phyloP scores from a whole-genome alignment of 2,797 vertebrate species.

The Coreius guichenoti region DNA sequence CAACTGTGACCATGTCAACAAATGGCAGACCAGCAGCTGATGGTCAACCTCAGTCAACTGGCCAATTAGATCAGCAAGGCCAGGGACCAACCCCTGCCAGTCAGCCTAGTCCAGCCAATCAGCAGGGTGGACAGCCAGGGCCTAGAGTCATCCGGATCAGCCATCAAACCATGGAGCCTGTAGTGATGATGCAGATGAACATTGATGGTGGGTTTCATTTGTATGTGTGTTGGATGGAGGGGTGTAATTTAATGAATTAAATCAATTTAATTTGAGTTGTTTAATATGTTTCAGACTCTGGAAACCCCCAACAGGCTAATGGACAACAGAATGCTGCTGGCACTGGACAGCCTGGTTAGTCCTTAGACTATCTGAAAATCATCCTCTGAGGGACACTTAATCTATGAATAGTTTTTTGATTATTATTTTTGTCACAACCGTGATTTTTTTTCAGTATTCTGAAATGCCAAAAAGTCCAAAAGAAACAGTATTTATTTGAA shows the following conservation, averaged over 20 bases:
- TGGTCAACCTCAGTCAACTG: conserved; percentile 73
- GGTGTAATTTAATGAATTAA: not conserved
- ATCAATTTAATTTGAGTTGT: not conserved
- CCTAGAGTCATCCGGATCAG: conserved; percentile 92
- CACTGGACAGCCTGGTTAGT: conserved; percentile 75
- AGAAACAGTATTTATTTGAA: not conserved
- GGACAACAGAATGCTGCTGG: conserved; percentile 72
- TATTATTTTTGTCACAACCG: too few species aligned
- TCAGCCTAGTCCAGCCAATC: conserved; percentile 79
- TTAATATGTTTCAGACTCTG: conserved; percentile 67
- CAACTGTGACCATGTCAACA: conserved; percentile 84
- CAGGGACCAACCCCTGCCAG: conserved; percentile 75
- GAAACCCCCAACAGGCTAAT: conserved; percentile 65
- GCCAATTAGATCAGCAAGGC: conserved; percentile 77
- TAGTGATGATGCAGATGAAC: conserved; percentile 98
- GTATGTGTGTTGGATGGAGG: not conserved
- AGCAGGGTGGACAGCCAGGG: conserved; percentile 78
- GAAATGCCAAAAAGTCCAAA: not conserved
- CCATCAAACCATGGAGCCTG: conserved; percentile 90
- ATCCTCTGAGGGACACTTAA: not conserved
- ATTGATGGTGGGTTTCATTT: conserved; percentile 83
- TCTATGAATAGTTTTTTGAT: not conserved
- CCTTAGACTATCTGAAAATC: not conserved
- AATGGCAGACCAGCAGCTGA: conserved; percentile 80
- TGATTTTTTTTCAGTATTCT: not conserved